Conservation (phyloP, 2,113 vertebrate genomes). For the Corvus moneduloides region DNA sequence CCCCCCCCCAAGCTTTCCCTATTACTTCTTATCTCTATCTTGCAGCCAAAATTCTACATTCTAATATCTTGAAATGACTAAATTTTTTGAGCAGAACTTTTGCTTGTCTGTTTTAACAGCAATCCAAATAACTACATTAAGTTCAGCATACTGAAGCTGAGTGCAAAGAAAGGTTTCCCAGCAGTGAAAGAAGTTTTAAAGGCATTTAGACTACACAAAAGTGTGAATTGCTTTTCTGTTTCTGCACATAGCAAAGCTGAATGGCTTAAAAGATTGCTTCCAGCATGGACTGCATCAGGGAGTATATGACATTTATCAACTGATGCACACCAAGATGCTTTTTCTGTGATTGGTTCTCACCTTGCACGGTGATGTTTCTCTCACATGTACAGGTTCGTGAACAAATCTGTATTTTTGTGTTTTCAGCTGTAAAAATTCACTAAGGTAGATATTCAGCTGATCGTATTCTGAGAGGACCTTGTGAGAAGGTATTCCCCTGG, state of each 20-base stretch:
- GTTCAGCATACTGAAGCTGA: neutral
- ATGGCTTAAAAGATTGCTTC: neutral
- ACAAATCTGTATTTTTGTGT: neutral
- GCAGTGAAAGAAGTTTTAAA: neutral
- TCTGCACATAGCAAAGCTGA: neutral
- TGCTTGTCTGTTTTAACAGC: neutral
- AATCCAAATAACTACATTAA: neutral
- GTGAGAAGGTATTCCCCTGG: neutral
- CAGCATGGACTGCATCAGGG: neutral
- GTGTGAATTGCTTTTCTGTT: neutral
- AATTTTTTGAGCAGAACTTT: neutral
- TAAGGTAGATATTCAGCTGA: neutral
- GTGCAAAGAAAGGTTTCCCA: neutral
- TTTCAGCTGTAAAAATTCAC: neutral
- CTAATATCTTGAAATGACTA: neutral
- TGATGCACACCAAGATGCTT: neutral
- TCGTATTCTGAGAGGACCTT: neutral
- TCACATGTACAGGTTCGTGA: neutral
- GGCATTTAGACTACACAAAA: neutral
- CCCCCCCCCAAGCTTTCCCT: fast-evolving
- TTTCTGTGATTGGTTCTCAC: neutral
- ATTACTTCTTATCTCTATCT: neutral
- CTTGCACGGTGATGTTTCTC: neutral
- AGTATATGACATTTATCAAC: neutral
- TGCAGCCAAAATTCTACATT: neutral